Evolutionary conservation across 2,797 vertebrate species (phyloP), one percentile per base, ranked within the genome.

Genomic region (Ambastaia sidthimunki): DNA sequence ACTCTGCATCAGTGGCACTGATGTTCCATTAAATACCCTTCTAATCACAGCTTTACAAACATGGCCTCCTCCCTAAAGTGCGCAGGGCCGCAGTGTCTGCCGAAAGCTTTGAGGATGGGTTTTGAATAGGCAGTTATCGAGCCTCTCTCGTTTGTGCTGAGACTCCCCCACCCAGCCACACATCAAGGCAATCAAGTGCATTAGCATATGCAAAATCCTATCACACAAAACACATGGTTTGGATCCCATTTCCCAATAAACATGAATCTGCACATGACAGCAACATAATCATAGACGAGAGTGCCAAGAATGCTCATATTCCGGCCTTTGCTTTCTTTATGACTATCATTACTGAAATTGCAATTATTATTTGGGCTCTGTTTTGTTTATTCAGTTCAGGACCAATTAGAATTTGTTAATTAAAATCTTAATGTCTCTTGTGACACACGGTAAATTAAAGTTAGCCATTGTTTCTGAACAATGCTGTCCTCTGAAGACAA

Each of bases 341-440:
- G 66, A 80, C 63, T 69, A 84, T 82, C 65, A 81, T 88, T 82
- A 89, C 86, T 65, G 80, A 25, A 86, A 87, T 78, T 80, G 60
- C 75, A 86, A 74, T 83, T 78, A 82, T 78, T 79, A 83, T 83
- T 89, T 87, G 73, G 74, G 83, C 48, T 48, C 73, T 77, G 85
- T 83, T 54, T 83, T 86, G 83, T 86, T 88, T 86, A 76, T 85
- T 81, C 25, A 71, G 71, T 83, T 62, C 80, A 7, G 83, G 67
- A 87, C 74, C 76, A 70, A 85, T 88, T 87, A 55, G 76, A 85
- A 86, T 81, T 69, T 72, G 76, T 89, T 88, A 87, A 91, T 93
- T 90, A 88, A 90, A 90, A 87, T 84, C 57, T 15, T 71, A 85
- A 80, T 80, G 85, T 84, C 78, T 86, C 72, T 67, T 78, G 78